Percentiles rank a stretch among this genome's conserved stretches.
Evolutionary conservation across 2,113 vertebrate genomes (phyloP).

Genomic region (Apistogramma diplotaenia): DNA sequence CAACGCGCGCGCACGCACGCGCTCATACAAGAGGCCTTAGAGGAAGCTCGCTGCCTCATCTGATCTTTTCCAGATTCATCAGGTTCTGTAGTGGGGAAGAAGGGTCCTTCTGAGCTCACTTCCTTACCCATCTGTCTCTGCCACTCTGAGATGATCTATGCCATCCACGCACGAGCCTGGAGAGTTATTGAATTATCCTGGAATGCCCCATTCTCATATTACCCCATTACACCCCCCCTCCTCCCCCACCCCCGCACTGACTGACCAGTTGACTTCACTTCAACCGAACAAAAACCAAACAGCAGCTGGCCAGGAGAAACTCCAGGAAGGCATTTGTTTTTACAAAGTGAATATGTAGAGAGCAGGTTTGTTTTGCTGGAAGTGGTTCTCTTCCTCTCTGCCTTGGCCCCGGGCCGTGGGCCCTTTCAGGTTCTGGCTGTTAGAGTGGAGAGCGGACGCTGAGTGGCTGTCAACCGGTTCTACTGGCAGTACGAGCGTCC

Average conservation of each 20-base stretch:
- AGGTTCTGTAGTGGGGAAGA: constrained; percentile 9
- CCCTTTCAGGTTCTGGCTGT: constrained; percentile 32
- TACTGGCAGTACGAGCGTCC: constrained; percentile 31
- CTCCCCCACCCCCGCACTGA: no score
- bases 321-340: constrained; percentile 70
- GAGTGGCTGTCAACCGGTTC: constrained; percentile 30
- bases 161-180: not conserved
- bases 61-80: constrained; percentile 49
- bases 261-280: constrained; percentile 36
- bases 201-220: constrained; percentile 31
- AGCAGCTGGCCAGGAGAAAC: constrained; percentile 62
- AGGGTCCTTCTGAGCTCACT: constrained; percentile 22
- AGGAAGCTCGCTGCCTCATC: constrained; percentile 32
- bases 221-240: not conserved
- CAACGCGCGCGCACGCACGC: constrained; percentile 6
- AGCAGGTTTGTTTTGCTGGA: constrained; percentile 73
- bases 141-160: constrained; percentile 37
- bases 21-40: not conserved
- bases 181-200: constrained; percentile 41
- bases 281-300: constrained; percentile 63
- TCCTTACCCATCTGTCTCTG: constrained; percentile 37
- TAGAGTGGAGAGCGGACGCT: constrained; percentile 9
- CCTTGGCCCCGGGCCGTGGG: constrained; percentile 36
- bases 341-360: constrained; percentile 60
- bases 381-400: constrained; percentile 67